Evolutionary conservation across 2,797 vertebrate species (phyloP), one percentile per base, ranked within the genome.

Genomic region (Chromobotia macracanthus): DNA sequence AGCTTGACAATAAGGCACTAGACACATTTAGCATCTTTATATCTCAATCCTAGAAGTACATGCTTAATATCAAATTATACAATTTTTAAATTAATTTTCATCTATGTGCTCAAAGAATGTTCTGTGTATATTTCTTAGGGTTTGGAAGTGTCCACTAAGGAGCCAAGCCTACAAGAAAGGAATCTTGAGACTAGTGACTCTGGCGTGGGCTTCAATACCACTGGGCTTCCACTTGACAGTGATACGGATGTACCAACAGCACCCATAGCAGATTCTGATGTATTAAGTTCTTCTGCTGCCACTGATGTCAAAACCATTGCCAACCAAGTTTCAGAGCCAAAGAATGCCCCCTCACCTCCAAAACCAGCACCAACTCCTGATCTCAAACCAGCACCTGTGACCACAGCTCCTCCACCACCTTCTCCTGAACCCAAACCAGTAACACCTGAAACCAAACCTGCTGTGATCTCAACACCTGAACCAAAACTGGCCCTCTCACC

Each of bases 141-240:
- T 88, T 87, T 94, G 80, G 94, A 95, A 84, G 92, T 95, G 70
- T 94, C 93, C 53, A 93, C 93, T 50, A 94, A 94, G 84, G 93
- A 94, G 76, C 90, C 93, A 75, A 85, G 83, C 60, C 72, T 63
- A 86, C 92, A 71, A 38, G 83, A 91, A 3, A 91, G 88, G 75
- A 94, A 94, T 81, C 85, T 95, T 15, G 93, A 95, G 85, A 94
- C 93, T 74, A 95, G 94, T 70, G 94, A 95, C 85, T 95, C 94
- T 0, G 94, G 94, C 1, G 93, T 95, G 48, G 94, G 93, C 79
- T 94, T 95, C 70, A 94, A 93, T 86, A 94, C 88, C 41, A 83
- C 92, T 10, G 92, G 92, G 51, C 91, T 95, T 8, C 93, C 94
- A 6, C 83, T 93, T 83, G 94, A 95, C 88, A 95, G 93, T 73